Evolutionary conservation across 2,888 invertebrate genomes (phyloP), one percentile per base, ranked within the genome.

Genomic region (Zaprionus bogoriensis): DNA sequence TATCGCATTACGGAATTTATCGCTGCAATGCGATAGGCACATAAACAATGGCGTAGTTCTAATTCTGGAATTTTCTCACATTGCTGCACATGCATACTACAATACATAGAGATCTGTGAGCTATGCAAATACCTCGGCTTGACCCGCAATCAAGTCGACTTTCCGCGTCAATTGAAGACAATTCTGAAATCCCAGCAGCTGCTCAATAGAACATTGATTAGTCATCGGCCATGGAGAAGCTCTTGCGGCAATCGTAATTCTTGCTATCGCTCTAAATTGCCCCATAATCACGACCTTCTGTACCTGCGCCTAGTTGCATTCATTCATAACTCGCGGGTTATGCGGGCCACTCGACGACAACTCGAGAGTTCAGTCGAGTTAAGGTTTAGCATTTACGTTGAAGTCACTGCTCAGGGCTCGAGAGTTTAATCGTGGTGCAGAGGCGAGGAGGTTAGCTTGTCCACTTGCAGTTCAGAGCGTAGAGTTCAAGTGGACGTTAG

Each of bases 121-220:
- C 27, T 1, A 27, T 27, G 4, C 4, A 0, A 4, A 6, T 30
- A 4, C 9, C 7, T 17, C 32, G 7, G 7, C 7, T 3, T 36
- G 32, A 36, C 32, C 32, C 32, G 14, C 14, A n/a, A 14, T 44
- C 12, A 5, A 46, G 27, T 46, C 20, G 41, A 27, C 45, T 53
- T 41, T 53, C 53, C 53, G 53, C 53, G 46, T 46, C 59, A 59
- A 53, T 59, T 59, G 23, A 59, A 59, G 36, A 22, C 39, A 59
- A 59, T 52, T 59, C 45, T 12, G 4, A 30, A 57, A 57, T 50
- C 55, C 41, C 41, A 57, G 57, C 20, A 28, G 50, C 20, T 42
- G 30, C 42, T 27, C 5, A 27, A 22, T 41, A 20, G 41, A 10
- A 10, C 27, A 41, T 41, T 41, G 22, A 41, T 41, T 23, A 41